Conservation (phyloP, 2,888 invertebrate species). For the Stenodera caucasica region DNA sequence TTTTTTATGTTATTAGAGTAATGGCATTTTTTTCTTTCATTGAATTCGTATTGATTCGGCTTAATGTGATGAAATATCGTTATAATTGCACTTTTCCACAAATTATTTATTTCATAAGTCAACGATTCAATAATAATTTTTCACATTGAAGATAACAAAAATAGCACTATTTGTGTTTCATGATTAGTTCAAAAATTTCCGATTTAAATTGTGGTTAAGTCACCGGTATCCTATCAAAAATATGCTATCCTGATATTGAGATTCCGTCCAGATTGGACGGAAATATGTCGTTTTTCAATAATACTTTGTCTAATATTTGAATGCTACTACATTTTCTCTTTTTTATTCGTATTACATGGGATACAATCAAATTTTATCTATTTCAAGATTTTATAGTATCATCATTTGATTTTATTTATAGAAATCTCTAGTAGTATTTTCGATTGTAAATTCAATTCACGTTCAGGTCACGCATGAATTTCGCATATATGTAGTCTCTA, state of each 20-base stretch:
- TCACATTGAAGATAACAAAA: too few relatives aligned
- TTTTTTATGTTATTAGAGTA: too few relatives aligned
- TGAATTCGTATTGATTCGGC: too few relatives aligned
- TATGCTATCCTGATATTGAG: background rate
- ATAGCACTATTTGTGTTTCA: background rate
- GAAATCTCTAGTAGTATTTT: conserved; percentile 13
- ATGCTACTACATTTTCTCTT: conserved; percentile 35
- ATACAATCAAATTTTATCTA: conserved; percentile 37
- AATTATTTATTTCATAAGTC: too few relatives aligned
- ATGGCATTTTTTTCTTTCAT: too few relatives aligned
- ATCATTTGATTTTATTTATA: conserved; percentile 29
- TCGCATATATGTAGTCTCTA: conserved; percentile 5
- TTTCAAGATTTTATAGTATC: conserved; percentile 31
- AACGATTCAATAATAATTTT: too few relatives aligned
- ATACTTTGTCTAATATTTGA: conserved; percentile 33
- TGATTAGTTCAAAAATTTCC: too few relatives aligned
- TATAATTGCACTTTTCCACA: too few relatives aligned
- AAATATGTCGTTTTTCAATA: background rate
- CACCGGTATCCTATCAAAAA: background rate
- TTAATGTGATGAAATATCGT: background rate
- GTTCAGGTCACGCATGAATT: conserved; percentile 11
- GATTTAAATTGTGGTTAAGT: too few relatives aligned
- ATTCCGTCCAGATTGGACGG: too few relatives aligned
- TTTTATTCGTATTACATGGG: conserved; percentile 24
- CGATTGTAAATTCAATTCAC: conserved; percentile 10